These are phyloP conservation scores for Elaphurus davidianus DNA, from an alignment of 2,113 vertebrate genomes.

Conservation along the genomic window DNA sequence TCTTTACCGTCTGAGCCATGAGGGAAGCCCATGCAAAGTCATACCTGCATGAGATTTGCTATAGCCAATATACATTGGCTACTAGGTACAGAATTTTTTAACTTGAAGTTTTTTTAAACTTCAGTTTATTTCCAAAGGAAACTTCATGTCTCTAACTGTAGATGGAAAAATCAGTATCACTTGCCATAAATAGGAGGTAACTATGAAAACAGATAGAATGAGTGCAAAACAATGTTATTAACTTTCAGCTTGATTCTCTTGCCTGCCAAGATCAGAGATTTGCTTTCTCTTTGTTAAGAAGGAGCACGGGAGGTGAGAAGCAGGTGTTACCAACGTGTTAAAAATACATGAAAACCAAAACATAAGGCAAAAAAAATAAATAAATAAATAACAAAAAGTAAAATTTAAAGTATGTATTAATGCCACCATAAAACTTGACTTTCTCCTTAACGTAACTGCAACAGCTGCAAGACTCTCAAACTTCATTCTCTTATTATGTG, in stretches of 20 bases:
- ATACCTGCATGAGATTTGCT: not conserved
- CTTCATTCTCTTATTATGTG: not conserved
- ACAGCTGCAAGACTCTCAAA: not conserved
- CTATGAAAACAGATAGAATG: not conserved
- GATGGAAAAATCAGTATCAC: constrained; percentile 1
- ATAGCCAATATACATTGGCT: not conserved
- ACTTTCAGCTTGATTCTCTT: not conserved
- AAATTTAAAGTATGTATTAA: not conserved
- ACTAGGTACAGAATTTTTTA: not conserved
- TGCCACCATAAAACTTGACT: not conserved
- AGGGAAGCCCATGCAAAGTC: not conserved
- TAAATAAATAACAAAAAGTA: too few species aligned
- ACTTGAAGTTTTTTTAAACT: not conserved
- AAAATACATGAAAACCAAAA: not conserved
- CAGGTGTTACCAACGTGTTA: not conserved
- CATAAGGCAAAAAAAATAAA: not conserved
- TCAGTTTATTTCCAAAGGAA: constrained; percentile 38
- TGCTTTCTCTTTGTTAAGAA: not conserved
- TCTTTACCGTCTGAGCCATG: not conserved
- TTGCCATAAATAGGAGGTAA: not conserved
- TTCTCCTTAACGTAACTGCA: not conserved
- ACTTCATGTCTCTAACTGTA: not conserved
- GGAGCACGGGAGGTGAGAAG: not conserved
- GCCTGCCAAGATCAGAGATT: not conserved
- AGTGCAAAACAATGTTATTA: not conserved